These are phyloP conservation scores for Tubulanus polymorphus DNA, from an alignment of 2,888 invertebrate genomes.

Conservation along the genomic window DNA sequence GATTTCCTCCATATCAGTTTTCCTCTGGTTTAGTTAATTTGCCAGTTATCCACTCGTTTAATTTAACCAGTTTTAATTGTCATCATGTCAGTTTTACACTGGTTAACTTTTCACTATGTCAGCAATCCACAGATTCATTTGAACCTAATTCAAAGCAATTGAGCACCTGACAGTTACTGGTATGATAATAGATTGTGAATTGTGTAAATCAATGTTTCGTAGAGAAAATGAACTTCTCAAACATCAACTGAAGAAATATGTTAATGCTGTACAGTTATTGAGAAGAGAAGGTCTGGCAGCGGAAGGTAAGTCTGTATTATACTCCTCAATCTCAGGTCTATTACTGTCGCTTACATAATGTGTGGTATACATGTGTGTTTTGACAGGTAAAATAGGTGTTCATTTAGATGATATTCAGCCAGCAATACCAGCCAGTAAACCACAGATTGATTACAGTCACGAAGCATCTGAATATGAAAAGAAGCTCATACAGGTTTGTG, in stretches of 20 bases:
- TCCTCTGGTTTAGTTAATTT: too few relatives aligned
- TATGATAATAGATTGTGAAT: too few relatives aligned
- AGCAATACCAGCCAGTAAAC: constrained; percentile 39
- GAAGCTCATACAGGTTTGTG: constrained; percentile 73
- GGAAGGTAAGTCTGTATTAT: too few relatives aligned
- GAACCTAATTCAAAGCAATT: too few relatives aligned
- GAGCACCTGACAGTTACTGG: too few relatives aligned
- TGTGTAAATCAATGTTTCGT: too few relatives aligned
- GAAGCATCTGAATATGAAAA: constrained; percentile 78
- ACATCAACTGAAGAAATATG: constrained; percentile 79
- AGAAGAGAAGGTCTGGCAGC: constrained; percentile 51
- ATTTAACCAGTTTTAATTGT: background rate
- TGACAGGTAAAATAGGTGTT: constrained; percentile 31
- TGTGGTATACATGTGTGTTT: too few relatives aligned
- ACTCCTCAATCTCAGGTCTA: too few relatives aligned
- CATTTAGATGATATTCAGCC: constrained; percentile 44
- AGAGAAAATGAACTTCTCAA: constrained; percentile 81
- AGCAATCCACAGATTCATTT: background rate
- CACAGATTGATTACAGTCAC: constrained; percentile 55
- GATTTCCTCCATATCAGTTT: too few relatives aligned
- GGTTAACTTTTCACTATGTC: background rate
- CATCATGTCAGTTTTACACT: background rate
- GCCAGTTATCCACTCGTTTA: too few relatives aligned
- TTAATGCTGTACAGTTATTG: constrained; percentile 82
- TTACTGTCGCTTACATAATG: too few relatives aligned